Conservation (phyloP, 2,888 invertebrate genomes). For the Lithosia quadra region DNA sequence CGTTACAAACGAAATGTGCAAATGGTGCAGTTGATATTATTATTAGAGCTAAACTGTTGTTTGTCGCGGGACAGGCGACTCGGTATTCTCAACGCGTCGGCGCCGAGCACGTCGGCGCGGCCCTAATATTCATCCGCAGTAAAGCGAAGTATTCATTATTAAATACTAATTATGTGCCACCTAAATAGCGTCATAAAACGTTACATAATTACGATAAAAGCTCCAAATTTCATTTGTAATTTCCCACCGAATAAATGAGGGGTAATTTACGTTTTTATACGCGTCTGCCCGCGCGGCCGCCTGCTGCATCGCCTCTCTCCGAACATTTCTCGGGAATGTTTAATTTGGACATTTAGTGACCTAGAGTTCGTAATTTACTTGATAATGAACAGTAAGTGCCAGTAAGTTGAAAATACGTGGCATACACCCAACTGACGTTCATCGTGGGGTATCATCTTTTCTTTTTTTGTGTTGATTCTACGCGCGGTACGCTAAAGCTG, state of each 20-base stretch:
- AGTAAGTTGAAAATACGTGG: too few relatives aligned
- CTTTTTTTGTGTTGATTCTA: too few relatives aligned
- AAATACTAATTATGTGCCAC: conserved; percentile 40
- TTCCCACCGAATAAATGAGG: conserved; percentile 25
- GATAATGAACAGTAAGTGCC: too few relatives aligned
- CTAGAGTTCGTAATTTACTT: too few relatives aligned
- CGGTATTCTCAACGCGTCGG: conserved; percentile 2
- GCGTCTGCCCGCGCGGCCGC: not conserved
- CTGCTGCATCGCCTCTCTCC: not conserved
- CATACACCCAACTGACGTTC: not conserved
- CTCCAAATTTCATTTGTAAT: conserved; percentile 49
- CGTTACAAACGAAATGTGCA: conserved; percentile 2
- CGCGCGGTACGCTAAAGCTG: not conserved
- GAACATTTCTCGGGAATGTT: not conserved
- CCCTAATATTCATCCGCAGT: conserved; percentile 7
- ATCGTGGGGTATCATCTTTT: too few relatives aligned
- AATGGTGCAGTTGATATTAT: conserved; percentile 47
- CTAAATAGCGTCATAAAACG: conserved; percentile 50
- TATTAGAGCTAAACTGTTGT: conserved; percentile 58
- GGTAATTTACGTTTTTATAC: conserved; percentile 16
- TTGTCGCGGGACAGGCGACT: conserved; percentile 39
- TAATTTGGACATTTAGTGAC: not conserved
- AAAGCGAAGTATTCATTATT: conserved; percentile 27
- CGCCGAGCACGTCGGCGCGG: not conserved
- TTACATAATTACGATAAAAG: conserved; percentile 52